Base-by-base conservation (phyloP, 1,140 invertebrate genomes). In the Lepidurus apus region DNA sequence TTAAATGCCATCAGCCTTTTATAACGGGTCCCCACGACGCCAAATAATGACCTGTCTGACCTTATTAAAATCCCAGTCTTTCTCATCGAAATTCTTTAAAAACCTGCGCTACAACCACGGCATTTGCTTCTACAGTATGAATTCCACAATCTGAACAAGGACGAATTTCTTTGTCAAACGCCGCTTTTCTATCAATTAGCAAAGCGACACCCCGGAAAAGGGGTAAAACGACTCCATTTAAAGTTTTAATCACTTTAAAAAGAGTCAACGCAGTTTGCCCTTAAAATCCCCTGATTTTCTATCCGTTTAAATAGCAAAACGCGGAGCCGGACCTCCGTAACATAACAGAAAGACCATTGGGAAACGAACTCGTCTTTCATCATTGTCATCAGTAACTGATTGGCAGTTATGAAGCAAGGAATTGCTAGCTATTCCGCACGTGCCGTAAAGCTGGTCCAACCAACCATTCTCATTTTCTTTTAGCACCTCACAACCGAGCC, bases 401-500 rank as follows among this genome's bases (percentile, higher is more conserved):
- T 65, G 53, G 53, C 53, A 65, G 53, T 65, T 65, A 65, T 65
- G 53, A 21, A 21, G 17, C 8, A 65, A n/a, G 53, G 21, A 47
- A 65, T n/a, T 65, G 53, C 21, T 21, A n/a, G 53, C 53, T 65
- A 65, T 65, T 65, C 53, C 53, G 53, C 53, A 65, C 53, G 53
- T 65, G 53, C 53, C 6, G 17, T 21, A 65, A 65, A 65, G 21
- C 17, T 65, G 53, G 53, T 65, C 17, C 17, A 17, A 65, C 17
- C 21, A 13, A 9, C 7, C 21, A n/a, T 65, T 65, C 21, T 65
- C 17, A 65, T 21, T 13, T 13, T 17, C 21, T 13, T 13, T 65
- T 65, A 65, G 17, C 53, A 65, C 8, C 13, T 65, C 53, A 17
- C 34, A 34, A 34, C 34, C 34, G 34, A 34, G 34, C 34, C 34